These are phyloP conservation scores for Oplegnathus fasciatus DNA, from an alignment of 2,113 vertebrate species.

Conservation along the genomic window DNA sequence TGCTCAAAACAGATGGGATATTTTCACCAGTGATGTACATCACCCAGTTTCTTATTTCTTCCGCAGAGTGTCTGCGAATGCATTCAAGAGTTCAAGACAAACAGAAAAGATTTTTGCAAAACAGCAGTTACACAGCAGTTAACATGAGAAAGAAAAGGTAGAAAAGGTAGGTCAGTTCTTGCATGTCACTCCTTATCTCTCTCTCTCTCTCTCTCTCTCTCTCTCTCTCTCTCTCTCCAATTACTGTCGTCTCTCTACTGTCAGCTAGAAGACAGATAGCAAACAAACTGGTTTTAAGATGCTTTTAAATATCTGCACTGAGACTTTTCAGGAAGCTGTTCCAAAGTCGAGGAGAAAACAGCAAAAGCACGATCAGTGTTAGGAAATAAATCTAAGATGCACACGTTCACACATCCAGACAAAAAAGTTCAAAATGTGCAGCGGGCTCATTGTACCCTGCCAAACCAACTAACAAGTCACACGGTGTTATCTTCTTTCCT, in stretches of 20 bases:
- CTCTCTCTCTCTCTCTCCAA: too few species aligned
- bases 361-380: not conserved
- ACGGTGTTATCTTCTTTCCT: not conserved
- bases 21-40: too few species aligned
- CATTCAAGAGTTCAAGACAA: not conserved
- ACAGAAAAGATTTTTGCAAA: not conserved
- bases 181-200: too few species aligned
- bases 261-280: not conserved
- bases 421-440: not conserved
- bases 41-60: too few species aligned
- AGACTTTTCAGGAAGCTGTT: not conserved
- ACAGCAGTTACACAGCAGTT: too few species aligned
- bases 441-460: not conserved
- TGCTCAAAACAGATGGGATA: too few species aligned
- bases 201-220: too few species aligned
- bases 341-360: not conserved
- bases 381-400: not conserved
- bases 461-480: not conserved
- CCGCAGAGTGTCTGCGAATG: not conserved
- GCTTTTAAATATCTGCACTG: not conserved
- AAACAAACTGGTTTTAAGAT: not conserved
- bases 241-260: too few species aligned
- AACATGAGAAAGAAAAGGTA: not conserved
- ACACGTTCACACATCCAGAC: not conserved
- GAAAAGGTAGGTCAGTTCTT: too few species aligned